Percentiles rank a stretch among this genome's conserved stretches.
phyloP scores from a whole-genome alignment of 2,797 vertebrate species.

The Sebastes baramenuke region DNA sequence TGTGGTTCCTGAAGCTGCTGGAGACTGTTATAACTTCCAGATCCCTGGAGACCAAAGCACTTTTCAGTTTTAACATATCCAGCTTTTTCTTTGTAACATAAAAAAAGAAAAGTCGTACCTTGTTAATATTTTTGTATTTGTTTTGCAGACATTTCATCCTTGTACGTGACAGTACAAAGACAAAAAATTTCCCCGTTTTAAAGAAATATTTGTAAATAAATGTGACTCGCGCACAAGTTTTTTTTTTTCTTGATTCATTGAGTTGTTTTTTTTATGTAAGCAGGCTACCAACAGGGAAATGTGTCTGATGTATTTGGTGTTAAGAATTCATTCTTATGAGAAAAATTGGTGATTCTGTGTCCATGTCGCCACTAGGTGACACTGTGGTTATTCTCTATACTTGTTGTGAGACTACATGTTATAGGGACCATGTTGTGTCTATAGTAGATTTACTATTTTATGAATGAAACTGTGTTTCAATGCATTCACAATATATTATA shows the following conservation, averaged over 20 bases:
- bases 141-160: constrained; percentile 42
- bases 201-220: constrained; percentile 62
- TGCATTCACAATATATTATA: not conserved
- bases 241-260: not conserved
- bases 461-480: constrained; percentile 6
- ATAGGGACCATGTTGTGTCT: not conserved
- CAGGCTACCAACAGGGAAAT: not conserved
- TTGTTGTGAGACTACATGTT: not conserved
- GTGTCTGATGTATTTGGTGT: not conserved
- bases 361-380: constrained; percentile 49
- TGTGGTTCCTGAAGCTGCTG: constrained; percentile 83
- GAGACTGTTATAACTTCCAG: constrained; percentile 86
- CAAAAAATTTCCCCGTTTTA: constrained; percentile 13
- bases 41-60: constrained; percentile 83
- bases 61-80: constrained; percentile 87
- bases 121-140: constrained; percentile 43
- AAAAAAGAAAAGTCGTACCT: not conserved
- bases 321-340: fast-evolving
- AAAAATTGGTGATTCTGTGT: not conserved
- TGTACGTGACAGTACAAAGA: constrained; percentile 54
- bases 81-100: constrained; percentile 10
- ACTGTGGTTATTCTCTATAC: constrained; percentile 7
- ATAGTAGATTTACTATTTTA: not conserved
- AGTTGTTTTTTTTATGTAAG: not conserved
- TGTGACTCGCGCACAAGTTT: not conserved